These are phyloP conservation scores for Trissolcus brochymenae DNA, from an alignment of 2,888 invertebrate genomes.

Conservation along the genomic window DNA sequence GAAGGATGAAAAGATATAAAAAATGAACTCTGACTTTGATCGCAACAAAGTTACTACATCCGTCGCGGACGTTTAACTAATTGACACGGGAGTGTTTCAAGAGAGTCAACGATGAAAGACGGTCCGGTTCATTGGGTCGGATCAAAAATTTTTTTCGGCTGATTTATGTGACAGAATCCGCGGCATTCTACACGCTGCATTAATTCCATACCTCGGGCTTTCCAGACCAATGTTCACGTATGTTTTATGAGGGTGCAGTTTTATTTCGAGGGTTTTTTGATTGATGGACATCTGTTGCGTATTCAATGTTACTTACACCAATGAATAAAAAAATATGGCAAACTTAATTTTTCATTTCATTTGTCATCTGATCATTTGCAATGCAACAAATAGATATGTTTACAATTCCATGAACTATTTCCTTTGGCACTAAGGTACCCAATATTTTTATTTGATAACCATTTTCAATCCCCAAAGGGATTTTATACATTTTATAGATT, in stretches of 20 bases:
- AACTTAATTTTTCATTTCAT: too few species aligned
- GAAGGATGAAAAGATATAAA: too few species aligned
- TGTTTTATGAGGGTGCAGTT: conserved; percentile 24
- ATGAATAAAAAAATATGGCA: too few species aligned
- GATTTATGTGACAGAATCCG: conserved; percentile 28
- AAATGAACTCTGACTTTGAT: not conserved
- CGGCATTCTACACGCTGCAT: conserved; percentile 6
- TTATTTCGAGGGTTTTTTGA: conserved; percentile 19
- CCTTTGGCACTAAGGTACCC: too few species aligned
- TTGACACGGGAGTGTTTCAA: conserved; percentile 53
- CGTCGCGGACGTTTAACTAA: conserved; percentile 59
- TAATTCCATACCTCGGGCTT: conserved; percentile 2
- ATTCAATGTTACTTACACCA: conserved; percentile 2
- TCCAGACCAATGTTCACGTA: conserved; percentile 2
- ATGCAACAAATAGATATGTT: too few species aligned
- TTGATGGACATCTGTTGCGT: conserved; percentile 35
- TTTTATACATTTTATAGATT: too few species aligned
- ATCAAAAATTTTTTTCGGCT: conserved; percentile 16
- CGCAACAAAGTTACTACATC: conserved; percentile 42
- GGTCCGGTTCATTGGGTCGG: conserved; percentile 12
- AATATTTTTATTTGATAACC: too few species aligned
- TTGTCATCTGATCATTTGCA: too few species aligned
- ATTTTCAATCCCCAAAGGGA: too few species aligned
- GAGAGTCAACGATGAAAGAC: conserved; percentile 5
- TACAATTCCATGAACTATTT: too few species aligned